A percentile compares a stretch with the other conserved stretches of the same genome.
phyloP scores from a whole-genome alignment of 2,888 invertebrate genomes.

The Pandemis corylana region DNA sequence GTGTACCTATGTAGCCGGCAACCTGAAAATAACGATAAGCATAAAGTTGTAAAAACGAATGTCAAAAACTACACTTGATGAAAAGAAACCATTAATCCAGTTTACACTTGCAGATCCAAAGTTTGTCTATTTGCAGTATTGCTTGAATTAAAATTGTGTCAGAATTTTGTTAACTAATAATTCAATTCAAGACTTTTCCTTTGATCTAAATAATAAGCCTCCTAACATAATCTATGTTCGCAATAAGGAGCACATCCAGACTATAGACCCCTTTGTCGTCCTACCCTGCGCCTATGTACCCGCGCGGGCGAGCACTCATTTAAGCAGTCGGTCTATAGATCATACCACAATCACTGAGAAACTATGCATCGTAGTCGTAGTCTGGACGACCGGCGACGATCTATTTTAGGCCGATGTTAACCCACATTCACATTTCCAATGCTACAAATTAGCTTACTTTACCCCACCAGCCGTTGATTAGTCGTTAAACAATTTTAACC shows the following conservation, averaged over 20 bases:
- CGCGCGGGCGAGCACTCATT: not conserved
- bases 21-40: not conserved
- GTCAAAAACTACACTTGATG: not conserved
- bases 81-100: not conserved
- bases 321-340: not conserved
- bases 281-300: no score
- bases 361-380: conserved; percentile 26
- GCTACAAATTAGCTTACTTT: conserved; percentile 70
- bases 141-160: no score
- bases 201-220: no score
- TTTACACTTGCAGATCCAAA: no score
- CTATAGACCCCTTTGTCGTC: no score
- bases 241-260: not conserved
- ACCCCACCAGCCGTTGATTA: conserved; percentile 54
- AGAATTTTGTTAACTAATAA: no score
- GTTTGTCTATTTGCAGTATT: no score
- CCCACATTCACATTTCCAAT: conserved; percentile 70
- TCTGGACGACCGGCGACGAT: conserved; percentile 60
- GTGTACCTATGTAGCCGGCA: no score
- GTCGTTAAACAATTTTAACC: conserved; percentile 51
- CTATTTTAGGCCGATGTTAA: conserved; percentile 74
- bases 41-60: not conserved
- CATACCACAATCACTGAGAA: conserved; percentile 17
- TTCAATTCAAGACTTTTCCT: no score
- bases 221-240: not conserved